A percentile compares a stretch with the other conserved stretches of the same genome.
phyloP scores from a whole-genome alignment of 2,888 invertebrate genomes.

The Clanis bilineata region DNA sequence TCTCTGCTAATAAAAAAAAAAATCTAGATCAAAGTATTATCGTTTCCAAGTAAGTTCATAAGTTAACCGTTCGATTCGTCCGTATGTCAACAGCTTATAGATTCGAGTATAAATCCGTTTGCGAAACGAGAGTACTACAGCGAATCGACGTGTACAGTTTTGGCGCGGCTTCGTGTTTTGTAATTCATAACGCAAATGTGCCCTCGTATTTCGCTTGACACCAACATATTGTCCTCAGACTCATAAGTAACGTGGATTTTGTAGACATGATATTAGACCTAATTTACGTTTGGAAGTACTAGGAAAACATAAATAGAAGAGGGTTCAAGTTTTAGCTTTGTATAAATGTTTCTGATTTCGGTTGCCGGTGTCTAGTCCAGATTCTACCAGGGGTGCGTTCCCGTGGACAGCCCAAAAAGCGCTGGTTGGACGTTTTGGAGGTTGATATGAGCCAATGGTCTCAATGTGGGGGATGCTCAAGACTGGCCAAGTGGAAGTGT shows the following conservation, averaged over 20 bases:
- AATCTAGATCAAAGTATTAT: no score
- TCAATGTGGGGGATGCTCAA: no score
- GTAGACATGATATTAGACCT: no score
- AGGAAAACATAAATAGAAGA: background rate
- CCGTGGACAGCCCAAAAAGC: no score
- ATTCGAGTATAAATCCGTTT: slow-evolving; percentile 68
- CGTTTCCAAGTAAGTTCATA: background rate
- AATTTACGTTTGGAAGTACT: background rate
- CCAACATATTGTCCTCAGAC: slow-evolving; percentile 34
- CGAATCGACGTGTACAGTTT: slow-evolving; percentile 61
- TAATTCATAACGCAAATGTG: slow-evolving; percentile 56
- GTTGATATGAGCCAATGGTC: no score
- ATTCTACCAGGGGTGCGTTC: no score
- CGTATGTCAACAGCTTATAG: slow-evolving; percentile 50
- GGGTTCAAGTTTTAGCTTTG: background rate
- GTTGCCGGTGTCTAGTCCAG: no score
- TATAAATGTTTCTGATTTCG: background rate
- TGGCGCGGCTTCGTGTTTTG: slow-evolving; percentile 56
- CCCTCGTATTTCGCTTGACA: slow-evolving; percentile 37
- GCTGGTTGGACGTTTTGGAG: no score
- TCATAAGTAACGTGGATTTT: background rate
- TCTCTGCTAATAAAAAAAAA: no score
- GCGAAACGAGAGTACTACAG: slow-evolving; percentile 58
- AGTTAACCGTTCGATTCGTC: slow-evolving; percentile 19
- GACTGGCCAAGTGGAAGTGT: no score